Evolutionary conservation across 2,797 vertebrate species (phyloP).

Genomic region (Macropus fuliginosus): DNA sequence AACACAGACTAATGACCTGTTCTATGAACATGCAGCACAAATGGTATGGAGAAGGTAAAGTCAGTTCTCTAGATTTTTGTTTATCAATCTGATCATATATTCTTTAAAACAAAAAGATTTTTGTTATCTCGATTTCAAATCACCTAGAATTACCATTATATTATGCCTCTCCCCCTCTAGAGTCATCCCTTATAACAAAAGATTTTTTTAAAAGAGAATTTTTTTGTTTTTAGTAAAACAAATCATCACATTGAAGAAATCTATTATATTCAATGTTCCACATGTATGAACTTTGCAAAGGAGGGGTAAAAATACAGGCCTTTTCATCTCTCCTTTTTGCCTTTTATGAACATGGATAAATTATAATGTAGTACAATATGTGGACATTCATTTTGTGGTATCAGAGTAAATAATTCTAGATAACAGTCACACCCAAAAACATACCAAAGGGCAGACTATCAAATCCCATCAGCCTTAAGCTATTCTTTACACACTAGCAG

Average conservation of each 20-base stretch:
- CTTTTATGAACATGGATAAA: background rate
- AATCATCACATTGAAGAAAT: background rate
- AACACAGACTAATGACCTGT: background rate
- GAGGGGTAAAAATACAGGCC: background rate
- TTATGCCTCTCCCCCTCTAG: background rate
- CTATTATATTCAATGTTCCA: background rate
- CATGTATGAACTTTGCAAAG: background rate
- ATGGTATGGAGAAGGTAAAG: background rate
- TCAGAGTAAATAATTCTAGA: slow-evolving; percentile 12
- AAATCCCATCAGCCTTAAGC: background rate
- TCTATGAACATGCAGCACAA: background rate
- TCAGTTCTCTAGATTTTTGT: background rate
- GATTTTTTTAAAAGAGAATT: background rate
- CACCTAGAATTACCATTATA: background rate
- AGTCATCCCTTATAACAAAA: background rate
- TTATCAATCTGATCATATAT: background rate
- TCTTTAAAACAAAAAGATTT: background rate
- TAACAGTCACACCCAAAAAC: background rate
- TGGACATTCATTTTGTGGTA: background rate
- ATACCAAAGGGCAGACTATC: slow-evolving; percentile 3
- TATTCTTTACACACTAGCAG: slow-evolving; percentile 8
- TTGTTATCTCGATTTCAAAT: background rate
- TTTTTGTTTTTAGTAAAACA: background rate
- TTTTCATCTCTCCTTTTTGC: background rate
- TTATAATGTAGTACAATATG: background rate